These are phyloP conservation scores for Eptesicus fuscus DNA, from an alignment of 2,113 vertebrate species.

Conservation along the genomic window DNA sequence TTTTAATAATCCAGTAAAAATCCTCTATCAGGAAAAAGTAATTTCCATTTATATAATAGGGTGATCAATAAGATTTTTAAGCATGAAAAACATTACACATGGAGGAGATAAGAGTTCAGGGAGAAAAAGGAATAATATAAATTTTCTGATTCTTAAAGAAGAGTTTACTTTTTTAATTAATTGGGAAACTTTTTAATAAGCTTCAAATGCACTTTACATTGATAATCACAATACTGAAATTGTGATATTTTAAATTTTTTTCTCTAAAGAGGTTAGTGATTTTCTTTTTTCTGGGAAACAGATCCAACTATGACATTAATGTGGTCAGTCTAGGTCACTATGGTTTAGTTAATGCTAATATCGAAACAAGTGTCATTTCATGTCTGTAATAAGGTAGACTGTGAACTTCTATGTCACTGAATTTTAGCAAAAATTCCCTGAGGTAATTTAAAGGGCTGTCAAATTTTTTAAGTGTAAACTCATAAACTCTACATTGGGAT, in stretches of 20 bases:
- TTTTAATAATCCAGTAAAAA: neutral
- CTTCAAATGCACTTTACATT: slow-evolving; percentile 76
- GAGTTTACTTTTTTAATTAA: neutral
- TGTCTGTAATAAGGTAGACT: slow-evolving; percentile 41
- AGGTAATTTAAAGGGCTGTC: slow-evolving; percentile 52
- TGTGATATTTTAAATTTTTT: slow-evolving; percentile 58
- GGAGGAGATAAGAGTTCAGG: neutral
- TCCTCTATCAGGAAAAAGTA: neutral
- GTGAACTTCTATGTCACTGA: slow-evolving; percentile 44
- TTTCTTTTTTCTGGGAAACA: slow-evolving; percentile 66
- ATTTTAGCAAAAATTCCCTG: slow-evolving; percentile 59
- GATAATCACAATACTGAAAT: slow-evolving; percentile 77
- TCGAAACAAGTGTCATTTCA: slow-evolving; percentile 45
- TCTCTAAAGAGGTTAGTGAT: slow-evolving; percentile 59
- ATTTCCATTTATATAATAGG: neutral
- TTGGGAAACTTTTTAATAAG: slow-evolving; percentile 73
- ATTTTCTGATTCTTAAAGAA: neutral
- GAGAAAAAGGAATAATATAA: neutral
- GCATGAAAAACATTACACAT: neutral
- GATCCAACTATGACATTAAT: slow-evolving; percentile 42
- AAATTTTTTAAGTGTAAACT: slow-evolving; percentile 36
- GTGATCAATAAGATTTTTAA: slow-evolving; percentile 1
- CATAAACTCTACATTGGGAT: slow-evolving; percentile 37
- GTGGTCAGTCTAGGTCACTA: slow-evolving; percentile 51
- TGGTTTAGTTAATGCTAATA: slow-evolving; percentile 26